Evolutionary conservation across 2,888 invertebrate species (phyloP), one percentile per base, ranked within the genome.

Genomic region (Volucella inflata): DNA sequence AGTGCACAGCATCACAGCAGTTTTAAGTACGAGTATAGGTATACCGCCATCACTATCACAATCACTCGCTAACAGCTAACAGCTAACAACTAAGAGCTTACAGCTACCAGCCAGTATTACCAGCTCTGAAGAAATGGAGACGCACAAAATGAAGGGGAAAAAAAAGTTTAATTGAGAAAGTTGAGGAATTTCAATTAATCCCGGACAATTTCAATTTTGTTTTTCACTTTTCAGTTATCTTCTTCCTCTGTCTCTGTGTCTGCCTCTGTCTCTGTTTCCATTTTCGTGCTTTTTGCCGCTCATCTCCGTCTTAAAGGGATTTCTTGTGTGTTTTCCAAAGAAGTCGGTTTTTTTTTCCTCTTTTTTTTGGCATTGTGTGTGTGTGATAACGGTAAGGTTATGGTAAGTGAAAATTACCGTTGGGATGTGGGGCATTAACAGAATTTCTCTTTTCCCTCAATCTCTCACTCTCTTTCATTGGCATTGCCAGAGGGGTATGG

Each of bases 81-180:
- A 21, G 2, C 21, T 21, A 4, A 21, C 21, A 21, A 2, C 3
- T 21, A 4, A n/a, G 2, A 21, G 2, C 21, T 21, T 21, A 21
- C 21, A 21, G 3, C 3, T 21, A 4, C 21, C 21, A 21, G 4
- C 21, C 21, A 21, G 21, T 21, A 21, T 21, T 21, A 21, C 21
- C 21, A 21, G 4, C 21, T 21, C 21, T 21, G 3, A 21, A 21
- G 21, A 21, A 21, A 21, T 62, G 51, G 46, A 14, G 17, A 46
- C 36, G 36, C 30, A n/a, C 4, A 48, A 48, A 38, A 51, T 16
- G 36, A 53, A 48, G 44, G n/a, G n/a, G n/a, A 72, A 75, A 74
- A 77, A 90, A 91, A 91, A 91, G 91, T 91, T 91, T 91, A 91
- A 91, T 91, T 91, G 91, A 89, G 91, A 91, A 91, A 91, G 91